Conservation (phyloP, 2,113 vertebrate species). For the Sapayoa aenigma region DNA sequence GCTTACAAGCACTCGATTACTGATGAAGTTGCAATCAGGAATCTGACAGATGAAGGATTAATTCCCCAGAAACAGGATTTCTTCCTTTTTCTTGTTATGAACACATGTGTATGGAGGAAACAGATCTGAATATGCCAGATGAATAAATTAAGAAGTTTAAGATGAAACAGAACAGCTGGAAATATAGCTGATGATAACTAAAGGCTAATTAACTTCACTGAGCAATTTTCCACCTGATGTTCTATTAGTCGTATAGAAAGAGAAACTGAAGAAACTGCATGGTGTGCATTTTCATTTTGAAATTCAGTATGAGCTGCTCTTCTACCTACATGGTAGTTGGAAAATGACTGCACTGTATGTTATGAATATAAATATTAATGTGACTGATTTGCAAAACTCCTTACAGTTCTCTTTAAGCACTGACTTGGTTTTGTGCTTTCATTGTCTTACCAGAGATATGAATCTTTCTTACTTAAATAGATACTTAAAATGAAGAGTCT, state of each 20-base stretch:
- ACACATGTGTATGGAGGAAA: neutral
- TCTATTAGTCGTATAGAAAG: neutral
- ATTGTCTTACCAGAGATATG: neutral
- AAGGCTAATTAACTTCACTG: conserved; percentile 26
- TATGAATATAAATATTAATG: conserved; percentile 20
- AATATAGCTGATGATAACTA: conserved; percentile 19
- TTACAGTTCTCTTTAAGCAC: neutral
- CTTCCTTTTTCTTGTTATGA: conserved; percentile 1
- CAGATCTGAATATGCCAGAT: neutral
- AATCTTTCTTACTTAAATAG: neutral
- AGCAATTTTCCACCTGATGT: conserved; percentile 26
- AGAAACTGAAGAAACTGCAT: neutral
- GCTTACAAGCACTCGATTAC: neutral
- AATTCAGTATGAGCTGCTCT: neutral
- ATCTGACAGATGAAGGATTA: conserved; percentile 17
- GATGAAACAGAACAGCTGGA: conserved; percentile 45
- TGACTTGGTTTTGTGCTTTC: neutral
- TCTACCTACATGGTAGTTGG: neutral
- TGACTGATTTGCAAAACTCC: neutral
- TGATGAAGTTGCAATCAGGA: neutral
- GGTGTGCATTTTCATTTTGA: conserved; percentile 4
- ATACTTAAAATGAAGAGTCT: neutral
- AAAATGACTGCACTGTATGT: neutral
- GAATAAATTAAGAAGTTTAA: conserved; percentile 34
- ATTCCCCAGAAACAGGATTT: neutral